Base-by-base conservation (phyloP, 1,140 invertebrate genomes). In the Drosophila navojoa region DNA sequence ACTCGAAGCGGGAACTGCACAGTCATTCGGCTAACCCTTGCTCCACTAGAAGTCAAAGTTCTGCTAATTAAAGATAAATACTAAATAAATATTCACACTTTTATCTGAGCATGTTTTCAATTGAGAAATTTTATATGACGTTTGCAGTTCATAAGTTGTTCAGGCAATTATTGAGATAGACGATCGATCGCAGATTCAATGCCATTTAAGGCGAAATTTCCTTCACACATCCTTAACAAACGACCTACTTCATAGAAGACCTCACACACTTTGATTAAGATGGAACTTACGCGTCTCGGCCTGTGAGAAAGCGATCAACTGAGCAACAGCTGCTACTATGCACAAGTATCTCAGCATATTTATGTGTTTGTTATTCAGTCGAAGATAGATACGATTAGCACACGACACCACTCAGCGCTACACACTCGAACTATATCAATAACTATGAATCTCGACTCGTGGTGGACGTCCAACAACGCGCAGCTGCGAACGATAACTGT, bases 401-500 rank as follows among this genome's bases (percentile, higher is more conserved):
- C 32, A 25, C 13, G 3, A 15, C 15, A 22, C 63, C 19, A 38
- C 35, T 59, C 47, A 22, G 38, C 45, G 10, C 52, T 44, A 32
- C 38, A 62, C 54, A 45, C 44, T 19, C 40, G 9, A 71, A 15
- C 11, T 57, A 53, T 13, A 59, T 10, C 38, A 35, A 64, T 55
- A 58, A 27, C 54, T 44, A 29, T 57, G 35, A 16, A 47, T 72
- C 19, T 54, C 52, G 32, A 42, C 50, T 54, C 16, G 25, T 32
- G 52, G 57, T 19, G 45, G 58, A 76, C 76, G 79, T 79, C 84
- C 45, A 74, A 64, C 53, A 19, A 69, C 72, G 63, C 62, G 66
- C 71, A 89, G 79, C 76, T 62, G 71, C 87, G 82, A 86, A 79
- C 62, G 60, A 61, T 66, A 68, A 86, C 82, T 86, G 84, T 85